These are phyloP conservation scores for Delphinapterus leucas DNA, from an alignment of 2,113 vertebrate genomes.

Conservation along the genomic window DNA sequence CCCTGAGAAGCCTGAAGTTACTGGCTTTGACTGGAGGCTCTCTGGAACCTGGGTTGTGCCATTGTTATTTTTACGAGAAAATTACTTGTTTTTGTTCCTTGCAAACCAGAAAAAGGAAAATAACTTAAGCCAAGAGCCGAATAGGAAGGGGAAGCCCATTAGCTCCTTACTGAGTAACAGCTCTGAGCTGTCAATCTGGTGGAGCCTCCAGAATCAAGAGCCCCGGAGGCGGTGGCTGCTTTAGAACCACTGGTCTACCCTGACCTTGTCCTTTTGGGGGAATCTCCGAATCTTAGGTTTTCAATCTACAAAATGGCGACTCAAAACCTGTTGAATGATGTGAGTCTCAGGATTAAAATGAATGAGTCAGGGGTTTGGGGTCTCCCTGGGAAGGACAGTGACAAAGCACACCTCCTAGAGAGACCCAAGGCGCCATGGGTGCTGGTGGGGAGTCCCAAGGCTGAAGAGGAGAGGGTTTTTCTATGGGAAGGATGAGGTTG, in stretches of 20 bases:
- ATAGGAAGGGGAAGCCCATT: neutral
- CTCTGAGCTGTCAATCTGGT: fast-evolving
- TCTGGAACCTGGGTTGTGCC: neutral
- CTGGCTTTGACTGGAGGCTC: neutral
- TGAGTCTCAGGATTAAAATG: neutral
- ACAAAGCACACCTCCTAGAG: neutral
- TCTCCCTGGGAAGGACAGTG: neutral
- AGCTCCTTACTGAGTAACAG: neutral
- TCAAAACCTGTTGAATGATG: neutral
- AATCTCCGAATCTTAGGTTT: neutral
- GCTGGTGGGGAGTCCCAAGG: fast-evolving
- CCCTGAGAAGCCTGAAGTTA: neutral
- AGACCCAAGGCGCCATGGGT: fast-evolving
- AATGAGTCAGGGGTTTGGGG: too few species aligned
- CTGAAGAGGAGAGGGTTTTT: neutral
- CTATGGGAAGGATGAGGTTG: neutral
- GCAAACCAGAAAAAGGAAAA: conserved; percentile 33
- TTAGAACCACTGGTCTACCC: neutral
- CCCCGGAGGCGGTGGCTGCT: neutral
- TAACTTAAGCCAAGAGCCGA: neutral
- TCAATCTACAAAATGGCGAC: neutral
- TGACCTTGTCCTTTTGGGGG: neutral
- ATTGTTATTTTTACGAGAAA: conserved; percentile 40
- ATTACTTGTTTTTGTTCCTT: conserved; percentile 49
- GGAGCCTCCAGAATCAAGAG: neutral